Percentiles rank a stretch among this genome's conserved stretches.
phyloP scores from a whole-genome alignment of 2,113 vertebrate genomes.

The Hydropotes inermis region DNA sequence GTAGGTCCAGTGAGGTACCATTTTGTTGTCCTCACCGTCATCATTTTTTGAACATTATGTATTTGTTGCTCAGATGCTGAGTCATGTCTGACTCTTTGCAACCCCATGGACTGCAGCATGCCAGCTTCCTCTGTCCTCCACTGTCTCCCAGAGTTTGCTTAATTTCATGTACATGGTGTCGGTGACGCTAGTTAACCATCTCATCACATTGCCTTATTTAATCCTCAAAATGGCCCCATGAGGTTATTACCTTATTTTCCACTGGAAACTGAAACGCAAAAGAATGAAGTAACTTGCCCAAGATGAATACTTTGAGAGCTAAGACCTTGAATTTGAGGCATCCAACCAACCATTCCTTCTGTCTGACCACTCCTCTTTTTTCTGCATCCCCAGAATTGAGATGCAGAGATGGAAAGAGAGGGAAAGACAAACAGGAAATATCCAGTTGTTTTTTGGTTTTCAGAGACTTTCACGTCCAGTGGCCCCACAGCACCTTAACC shows the following conservation, averaged over 20 bases:
- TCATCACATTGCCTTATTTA: background rate
- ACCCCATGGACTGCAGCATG: background rate
- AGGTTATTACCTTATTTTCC: background rate
- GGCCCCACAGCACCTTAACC: constrained; percentile 12
- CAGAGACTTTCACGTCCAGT: background rate
- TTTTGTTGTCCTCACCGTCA: background rate
- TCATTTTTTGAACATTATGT: background rate
- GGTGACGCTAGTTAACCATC: background rate
- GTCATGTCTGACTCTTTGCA: background rate
- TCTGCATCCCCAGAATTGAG: background rate
- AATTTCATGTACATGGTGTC: background rate
- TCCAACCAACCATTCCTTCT: background rate
- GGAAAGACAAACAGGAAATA: background rate
- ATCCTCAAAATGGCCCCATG: background rate
- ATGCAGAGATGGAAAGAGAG: accelerated
- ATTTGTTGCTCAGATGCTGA: background rate
- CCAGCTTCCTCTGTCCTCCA: background rate
- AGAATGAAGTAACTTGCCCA: background rate
- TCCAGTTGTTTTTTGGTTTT: background rate
- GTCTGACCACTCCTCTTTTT: background rate
- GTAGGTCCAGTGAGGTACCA: background rate
- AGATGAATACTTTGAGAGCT: background rate
- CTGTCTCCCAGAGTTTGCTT: background rate
- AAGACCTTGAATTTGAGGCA: background rate
- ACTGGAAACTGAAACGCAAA: background rate